phyloP scores from a whole-genome alignment of 2,113 vertebrate species.

The Nothocercus julius region DNA sequence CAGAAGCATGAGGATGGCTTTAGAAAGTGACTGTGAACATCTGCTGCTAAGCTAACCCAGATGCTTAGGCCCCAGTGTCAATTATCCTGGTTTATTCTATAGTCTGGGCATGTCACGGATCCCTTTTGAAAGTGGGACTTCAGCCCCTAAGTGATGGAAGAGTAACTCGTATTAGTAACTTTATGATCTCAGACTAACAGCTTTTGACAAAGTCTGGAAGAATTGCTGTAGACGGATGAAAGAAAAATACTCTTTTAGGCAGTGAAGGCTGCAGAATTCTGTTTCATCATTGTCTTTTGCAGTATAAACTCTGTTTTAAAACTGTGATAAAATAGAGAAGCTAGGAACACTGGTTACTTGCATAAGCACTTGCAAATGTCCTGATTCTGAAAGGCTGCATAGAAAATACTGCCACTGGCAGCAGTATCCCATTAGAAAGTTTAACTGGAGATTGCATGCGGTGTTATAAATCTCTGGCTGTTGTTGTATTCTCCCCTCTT shows the following conservation, averaged over 20 bases:
- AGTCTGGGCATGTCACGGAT: not conserved
- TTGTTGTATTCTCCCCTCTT: not conserved
- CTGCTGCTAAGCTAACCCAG: conserved; percentile 51
- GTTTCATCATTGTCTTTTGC: not conserved
- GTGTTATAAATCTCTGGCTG: not conserved
- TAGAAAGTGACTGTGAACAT: conserved; percentile 6
- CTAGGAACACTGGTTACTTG: not conserved
- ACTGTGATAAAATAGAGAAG: not conserved
- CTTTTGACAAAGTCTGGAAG: conserved; percentile 40
- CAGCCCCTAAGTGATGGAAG: not conserved
- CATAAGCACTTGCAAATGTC: not conserved
- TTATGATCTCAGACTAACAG: conserved; percentile 17
- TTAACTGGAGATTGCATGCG: accelerated
- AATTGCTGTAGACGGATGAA: not conserved
- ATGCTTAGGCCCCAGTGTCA: conserved; percentile 43
- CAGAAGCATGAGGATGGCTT: not conserved
- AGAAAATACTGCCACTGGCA: not conserved
- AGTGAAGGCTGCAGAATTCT: not conserved
- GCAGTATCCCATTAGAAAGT: not conserved
- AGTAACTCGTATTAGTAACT: not conserved
- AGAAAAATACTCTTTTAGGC: not conserved
- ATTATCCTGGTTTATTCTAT: conserved; percentile 8
- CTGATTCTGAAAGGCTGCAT: not conserved
- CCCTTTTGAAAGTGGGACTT: not conserved
- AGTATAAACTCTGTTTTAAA: not conserved